A percentile compares a stretch with the other conserved stretches of the same genome.
phyloP scores from a whole-genome alignment of 2,113 vertebrate species.

The Bufo gargarizans region DNA sequence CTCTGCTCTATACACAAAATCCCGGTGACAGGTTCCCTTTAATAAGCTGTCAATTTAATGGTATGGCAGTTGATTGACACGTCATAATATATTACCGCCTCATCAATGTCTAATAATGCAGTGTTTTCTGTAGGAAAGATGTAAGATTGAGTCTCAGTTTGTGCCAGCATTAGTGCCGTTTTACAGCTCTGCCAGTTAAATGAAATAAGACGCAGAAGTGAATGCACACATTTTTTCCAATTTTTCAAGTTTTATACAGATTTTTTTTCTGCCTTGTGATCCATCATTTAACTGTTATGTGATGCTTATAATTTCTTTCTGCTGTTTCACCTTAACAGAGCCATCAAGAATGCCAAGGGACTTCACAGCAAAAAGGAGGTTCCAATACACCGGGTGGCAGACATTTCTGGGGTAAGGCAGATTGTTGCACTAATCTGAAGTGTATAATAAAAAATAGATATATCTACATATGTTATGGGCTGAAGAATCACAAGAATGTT shows the following conservation, averaged over 20 bases:
- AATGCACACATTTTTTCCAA: background rate
- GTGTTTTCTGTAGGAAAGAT: too few relatives aligned
- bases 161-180: background rate
- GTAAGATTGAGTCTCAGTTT: too few relatives aligned
- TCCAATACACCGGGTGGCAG: constrained; percentile 95
- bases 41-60: too few relatives aligned
- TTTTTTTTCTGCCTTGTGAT: background rate
- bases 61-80: too few relatives aligned
- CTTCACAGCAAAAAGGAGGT: constrained; percentile 99
- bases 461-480: background rate
- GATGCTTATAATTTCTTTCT: background rate
- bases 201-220: background rate
- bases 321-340: constrained; percentile 72
- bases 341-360: constrained; percentile 97
- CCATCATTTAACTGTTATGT: background rate
- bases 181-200: background rate
- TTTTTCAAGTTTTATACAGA: background rate
- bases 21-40: too few relatives aligned
- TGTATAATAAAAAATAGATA: background rate
- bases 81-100: too few relatives aligned
- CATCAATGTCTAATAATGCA: too few relatives aligned
- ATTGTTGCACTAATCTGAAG: background rate
- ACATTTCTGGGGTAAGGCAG: constrained; percentile 93
- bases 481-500: background rate
- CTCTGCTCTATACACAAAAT: too few relatives aligned